Evolutionary conservation across 2,888 invertebrate genomes (phyloP).

Genomic region (Stegana nigrithorax): DNA sequence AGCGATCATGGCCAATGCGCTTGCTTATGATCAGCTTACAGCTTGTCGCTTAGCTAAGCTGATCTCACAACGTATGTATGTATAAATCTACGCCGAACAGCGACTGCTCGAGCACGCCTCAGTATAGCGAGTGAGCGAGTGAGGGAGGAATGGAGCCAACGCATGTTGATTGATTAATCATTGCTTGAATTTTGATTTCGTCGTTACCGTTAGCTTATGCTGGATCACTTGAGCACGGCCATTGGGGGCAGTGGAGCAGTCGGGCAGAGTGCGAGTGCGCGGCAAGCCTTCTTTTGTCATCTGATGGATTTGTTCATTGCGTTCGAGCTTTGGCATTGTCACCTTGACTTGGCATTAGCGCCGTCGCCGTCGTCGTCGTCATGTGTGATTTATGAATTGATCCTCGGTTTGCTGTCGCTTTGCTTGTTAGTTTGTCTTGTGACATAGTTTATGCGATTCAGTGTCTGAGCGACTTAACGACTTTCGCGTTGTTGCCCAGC

Average conservation of each 20-base stretch:
- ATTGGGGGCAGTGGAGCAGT: constrained; percentile 16
- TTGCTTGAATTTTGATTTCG: constrained; percentile 59
- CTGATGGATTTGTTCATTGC: constrained; percentile 60
- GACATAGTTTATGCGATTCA: not conserved
- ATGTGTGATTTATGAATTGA: constrained; percentile 13
- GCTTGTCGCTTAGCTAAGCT: not conserved
- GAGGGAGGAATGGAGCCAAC: constrained; percentile 16
- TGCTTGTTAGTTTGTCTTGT: constrained; percentile 4
- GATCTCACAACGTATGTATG: not conserved
- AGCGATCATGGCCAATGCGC: constrained; percentile 10
- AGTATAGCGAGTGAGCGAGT: not conserved
- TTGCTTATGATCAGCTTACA: not conserved
- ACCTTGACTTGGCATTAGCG: constrained; percentile 32
- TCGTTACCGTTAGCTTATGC: constrained; percentile 43
- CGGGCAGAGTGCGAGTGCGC: not conserved
- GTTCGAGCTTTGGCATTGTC: constrained; percentile 51
- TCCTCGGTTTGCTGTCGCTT: not conserved
- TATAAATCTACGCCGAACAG: not conserved
- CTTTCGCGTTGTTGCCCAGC: not conserved
- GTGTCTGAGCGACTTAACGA: not conserved
- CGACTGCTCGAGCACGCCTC: not conserved
- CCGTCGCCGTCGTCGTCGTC: not conserved
- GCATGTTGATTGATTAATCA: constrained; percentile 59
- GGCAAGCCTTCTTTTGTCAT: constrained; percentile 49
- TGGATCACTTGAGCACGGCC: constrained; percentile 3